Evolutionary conservation across 2,888 invertebrate species (phyloP).

Genomic region (Tipula helvola): DNA sequence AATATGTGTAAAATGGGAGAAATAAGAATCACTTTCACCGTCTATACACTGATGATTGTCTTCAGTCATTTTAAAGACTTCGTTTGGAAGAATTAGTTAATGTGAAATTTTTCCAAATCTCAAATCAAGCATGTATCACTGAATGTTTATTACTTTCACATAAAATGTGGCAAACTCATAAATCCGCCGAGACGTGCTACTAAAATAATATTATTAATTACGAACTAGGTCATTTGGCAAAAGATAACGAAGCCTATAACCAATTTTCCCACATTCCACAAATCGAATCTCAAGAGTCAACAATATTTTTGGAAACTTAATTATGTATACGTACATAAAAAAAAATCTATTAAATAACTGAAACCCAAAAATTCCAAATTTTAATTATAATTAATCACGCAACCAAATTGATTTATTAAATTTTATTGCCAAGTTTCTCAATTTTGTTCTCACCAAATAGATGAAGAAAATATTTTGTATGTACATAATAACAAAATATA

Average conservation of each 20-base stretch:
- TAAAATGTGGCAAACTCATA: too few species aligned
- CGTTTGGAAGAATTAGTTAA: too few species aligned
- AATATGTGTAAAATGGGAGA: too few species aligned
- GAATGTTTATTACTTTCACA: too few species aligned
- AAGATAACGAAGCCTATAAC: not conserved
- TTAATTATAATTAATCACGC: not conserved
- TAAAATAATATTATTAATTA: not conserved
- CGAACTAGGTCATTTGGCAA: not conserved
- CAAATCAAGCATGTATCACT: too few species aligned
- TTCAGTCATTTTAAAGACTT: too few species aligned
- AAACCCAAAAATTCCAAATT: not conserved
- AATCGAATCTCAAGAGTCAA: not conserved
- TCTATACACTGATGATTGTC: too few species aligned
- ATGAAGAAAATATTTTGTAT: not conserved
- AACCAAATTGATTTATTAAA: constrained; percentile 4
- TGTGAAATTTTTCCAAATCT: too few species aligned
- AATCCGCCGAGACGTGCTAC: too few species aligned
- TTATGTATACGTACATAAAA: not conserved
- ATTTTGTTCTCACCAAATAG: not conserved
- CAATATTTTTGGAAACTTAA: not conserved
- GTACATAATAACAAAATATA: not conserved
- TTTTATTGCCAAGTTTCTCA: not conserved
- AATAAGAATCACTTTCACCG: too few species aligned
- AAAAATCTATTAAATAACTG: not conserved
- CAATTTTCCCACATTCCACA: not conserved